These are phyloP conservation scores for Ophion costatus DNA, from an alignment of 2,888 invertebrate genomes.

Conservation along the genomic window DNA sequence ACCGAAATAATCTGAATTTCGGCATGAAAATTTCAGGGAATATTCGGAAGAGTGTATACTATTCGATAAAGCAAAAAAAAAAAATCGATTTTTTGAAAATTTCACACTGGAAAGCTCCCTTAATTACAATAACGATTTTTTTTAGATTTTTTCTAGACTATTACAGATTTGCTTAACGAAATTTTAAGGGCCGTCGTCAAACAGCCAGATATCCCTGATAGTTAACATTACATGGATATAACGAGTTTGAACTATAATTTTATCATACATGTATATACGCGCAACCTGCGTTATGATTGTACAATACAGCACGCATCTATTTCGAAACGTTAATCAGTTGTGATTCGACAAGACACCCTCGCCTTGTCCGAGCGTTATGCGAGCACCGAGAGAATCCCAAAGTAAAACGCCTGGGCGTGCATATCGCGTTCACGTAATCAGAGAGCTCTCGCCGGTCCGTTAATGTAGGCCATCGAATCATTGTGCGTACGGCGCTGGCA, in stretches of 20 bases:
- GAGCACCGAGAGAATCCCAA: conserved; percentile 39
- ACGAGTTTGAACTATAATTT: background rate
- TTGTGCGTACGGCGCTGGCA: conserved; percentile 12
- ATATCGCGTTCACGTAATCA: conserved; percentile 49
- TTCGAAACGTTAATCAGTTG: conserved; percentile 32
- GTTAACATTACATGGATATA: too few relatives aligned
- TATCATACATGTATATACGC: background rate
- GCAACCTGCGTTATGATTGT: conserved; percentile 18
- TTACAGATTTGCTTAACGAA: too few relatives aligned
- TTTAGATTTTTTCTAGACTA: too few relatives aligned
- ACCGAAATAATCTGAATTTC: too few relatives aligned
- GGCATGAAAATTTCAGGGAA: too few relatives aligned
- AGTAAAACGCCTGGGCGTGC: conserved; percentile 37
- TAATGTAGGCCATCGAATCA: conserved; percentile 48
- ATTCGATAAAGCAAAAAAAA: too few relatives aligned
- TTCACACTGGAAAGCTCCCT: too few relatives aligned
- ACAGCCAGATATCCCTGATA: too few relatives aligned
- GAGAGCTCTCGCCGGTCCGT: conserved; percentile 26
- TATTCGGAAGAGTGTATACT: too few relatives aligned
- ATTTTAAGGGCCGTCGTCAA: too few relatives aligned
- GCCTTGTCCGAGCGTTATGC: conserved; percentile 23
- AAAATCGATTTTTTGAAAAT: too few relatives aligned
- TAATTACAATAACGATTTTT: too few relatives aligned
- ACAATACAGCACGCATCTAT: conserved; percentile 31
- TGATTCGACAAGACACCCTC: background rate